A percentile compares a stretch with the other conserved stretches of the same genome.
phyloP scores from a whole-genome alignment of 2,888 invertebrate species.

The Antheraea assamensis region DNA sequence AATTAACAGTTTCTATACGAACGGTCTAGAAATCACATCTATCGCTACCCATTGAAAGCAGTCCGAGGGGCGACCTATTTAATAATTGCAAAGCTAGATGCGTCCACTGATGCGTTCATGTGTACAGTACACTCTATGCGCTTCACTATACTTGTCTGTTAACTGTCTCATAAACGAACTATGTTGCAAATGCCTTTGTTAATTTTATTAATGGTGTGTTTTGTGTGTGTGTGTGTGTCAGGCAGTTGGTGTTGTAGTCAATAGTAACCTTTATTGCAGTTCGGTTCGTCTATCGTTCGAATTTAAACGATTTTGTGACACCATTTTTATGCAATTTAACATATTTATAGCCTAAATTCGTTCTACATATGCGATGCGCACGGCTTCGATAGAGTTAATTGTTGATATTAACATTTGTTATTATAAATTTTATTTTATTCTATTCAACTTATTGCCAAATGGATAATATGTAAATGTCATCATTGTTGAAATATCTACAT shows the following conservation, averaged over 20 bases:
- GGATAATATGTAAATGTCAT: too few relatives aligned
- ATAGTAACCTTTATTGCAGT: neutral
- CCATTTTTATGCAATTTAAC: neutral
- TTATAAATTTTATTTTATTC: too few relatives aligned
- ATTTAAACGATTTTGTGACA: neutral
- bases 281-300: neutral
- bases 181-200: conserved; percentile 6
- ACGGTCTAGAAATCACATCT: neutral
- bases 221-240: too few relatives aligned
- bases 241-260: neutral
- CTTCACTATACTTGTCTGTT: conserved; percentile 17
- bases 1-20: neutral
- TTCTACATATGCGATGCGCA: too few relatives aligned
- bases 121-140: conserved; percentile 28
- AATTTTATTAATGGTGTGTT: neutral
- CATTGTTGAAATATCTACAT: too few relatives aligned
- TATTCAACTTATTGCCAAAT: too few relatives aligned
- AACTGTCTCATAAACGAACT: conserved; percentile 12
- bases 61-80: conserved; percentile 26
- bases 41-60: conserved; percentile 9
- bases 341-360: neutral
- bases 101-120: conserved; percentile 34
- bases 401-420: too few relatives aligned
- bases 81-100: conserved; percentile 31
- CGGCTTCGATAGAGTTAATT: too few relatives aligned